These are phyloP conservation scores for Bombus picipes DNA, from an alignment of 1,140 invertebrate species.

Conservation along the genomic window DNA sequence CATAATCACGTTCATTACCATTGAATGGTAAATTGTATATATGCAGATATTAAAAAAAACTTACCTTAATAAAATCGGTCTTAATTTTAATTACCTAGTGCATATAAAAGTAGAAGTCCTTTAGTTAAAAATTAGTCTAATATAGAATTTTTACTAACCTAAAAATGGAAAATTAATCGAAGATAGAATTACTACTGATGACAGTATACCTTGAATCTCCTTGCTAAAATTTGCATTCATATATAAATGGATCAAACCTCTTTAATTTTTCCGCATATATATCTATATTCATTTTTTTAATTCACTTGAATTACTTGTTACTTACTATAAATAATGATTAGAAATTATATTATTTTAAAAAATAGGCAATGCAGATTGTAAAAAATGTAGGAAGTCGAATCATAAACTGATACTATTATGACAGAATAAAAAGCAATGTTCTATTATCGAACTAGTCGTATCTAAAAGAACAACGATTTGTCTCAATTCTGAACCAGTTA, in stretches of 20 bases:
- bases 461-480: background rate
- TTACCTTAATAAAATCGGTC: too few relatives aligned
- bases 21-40: too few relatives aligned
- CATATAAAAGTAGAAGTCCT: too few relatives aligned
- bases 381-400: background rate
- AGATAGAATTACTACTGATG: background rate
- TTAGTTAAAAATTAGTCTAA: background rate
- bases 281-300: background rate
- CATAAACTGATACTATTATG: background rate
- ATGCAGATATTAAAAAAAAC: too few relatives aligned
- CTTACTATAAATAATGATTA: background rate
- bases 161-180: background rate
- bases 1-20: too few relatives aligned
- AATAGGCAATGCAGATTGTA: background rate
- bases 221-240: background rate
- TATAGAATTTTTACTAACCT: background rate
- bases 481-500: slow-evolving; percentile 27
- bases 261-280: background rate
- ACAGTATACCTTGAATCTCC: background rate
- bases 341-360: background rate
- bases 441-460: too few relatives aligned
- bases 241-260: background rate
- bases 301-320: background rate
- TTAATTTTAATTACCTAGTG: too few relatives aligned
- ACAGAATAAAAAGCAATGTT: background rate